A percentile compares a stretch with the other conserved stretches of the same genome.
These are phyloP conservation scores for Pangasius larnaudii DNA, from an alignment of 2,797 vertebrate species.

Conservation along the genomic window DNA sequence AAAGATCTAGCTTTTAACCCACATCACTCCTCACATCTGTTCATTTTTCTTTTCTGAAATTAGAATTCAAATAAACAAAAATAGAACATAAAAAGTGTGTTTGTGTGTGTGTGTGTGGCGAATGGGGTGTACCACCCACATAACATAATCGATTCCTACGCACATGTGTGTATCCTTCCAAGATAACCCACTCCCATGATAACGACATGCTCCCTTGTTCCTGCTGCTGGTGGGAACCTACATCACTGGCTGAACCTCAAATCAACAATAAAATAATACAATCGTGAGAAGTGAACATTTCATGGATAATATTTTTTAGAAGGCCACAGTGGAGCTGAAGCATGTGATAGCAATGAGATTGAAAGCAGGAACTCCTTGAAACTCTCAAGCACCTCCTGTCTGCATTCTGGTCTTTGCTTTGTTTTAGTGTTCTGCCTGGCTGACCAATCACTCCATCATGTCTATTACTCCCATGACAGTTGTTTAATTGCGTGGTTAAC, in stretches of 20 bases:
- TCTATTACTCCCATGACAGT: slow-evolving; percentile 22
- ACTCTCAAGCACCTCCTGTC: slow-evolving; percentile 4
- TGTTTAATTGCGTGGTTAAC: slow-evolving; percentile 18
- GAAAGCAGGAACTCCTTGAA: slow-evolving; percentile 34
- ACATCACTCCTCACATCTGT: background rate
- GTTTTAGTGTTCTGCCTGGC: slow-evolving; percentile 3
- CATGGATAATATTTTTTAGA: slow-evolving; percentile 3
- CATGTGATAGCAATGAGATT: slow-evolving; percentile 23
- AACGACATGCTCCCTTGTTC: background rate
- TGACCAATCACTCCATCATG: slow-evolving; percentile 25
- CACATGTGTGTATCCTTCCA: background rate
- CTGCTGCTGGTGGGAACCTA: slow-evolving; percentile 25
- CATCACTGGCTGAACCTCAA: slow-evolving; percentile 11
- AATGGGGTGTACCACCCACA: background rate
- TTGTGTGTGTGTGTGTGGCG: slow-evolving; percentile 2
- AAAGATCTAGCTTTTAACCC: background rate
- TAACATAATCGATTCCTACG: background rate
- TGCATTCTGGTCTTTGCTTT: background rate
- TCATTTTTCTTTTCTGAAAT: background rate
- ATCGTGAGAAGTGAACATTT: slow-evolving; percentile 19
- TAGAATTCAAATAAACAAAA: background rate
- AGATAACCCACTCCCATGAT: slow-evolving; percentile 28
- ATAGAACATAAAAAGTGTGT: background rate
- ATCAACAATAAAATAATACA: slow-evolving; percentile 25
- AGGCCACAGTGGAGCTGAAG: slow-evolving; percentile 28